Evolutionary conservation across 2,888 invertebrate genomes (phyloP).

Genomic region (Gasteruption jaculator): DNA sequence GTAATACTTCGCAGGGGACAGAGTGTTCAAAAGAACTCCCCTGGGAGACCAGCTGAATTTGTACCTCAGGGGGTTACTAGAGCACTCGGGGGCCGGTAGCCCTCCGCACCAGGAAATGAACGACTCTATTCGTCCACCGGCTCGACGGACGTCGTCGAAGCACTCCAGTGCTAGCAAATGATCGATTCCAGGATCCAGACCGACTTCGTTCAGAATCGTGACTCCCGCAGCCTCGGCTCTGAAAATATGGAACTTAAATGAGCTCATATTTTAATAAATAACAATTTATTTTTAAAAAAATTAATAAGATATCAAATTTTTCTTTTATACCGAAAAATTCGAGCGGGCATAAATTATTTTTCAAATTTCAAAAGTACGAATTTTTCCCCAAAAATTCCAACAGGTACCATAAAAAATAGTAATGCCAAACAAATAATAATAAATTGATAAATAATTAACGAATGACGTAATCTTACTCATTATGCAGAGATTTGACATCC

Average conservation of each 20-base stretch:
- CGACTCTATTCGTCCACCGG: slow-evolving; percentile 88
- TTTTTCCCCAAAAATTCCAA: too few species aligned
- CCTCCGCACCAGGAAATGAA: slow-evolving; percentile 98
- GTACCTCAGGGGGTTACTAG: slow-evolving; percentile 84
- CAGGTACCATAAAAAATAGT: neutral
- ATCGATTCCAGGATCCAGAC: slow-evolving; percentile 98
- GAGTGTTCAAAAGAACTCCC: slow-evolving; percentile 85
- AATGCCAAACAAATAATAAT: neutral
- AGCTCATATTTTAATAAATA: slow-evolving; percentile 1
- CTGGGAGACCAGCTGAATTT: slow-evolving; percentile 98
- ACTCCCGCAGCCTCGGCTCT: slow-evolving; percentile 86
- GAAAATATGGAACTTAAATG: slow-evolving; percentile 15
- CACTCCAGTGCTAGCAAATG: slow-evolving; percentile 96
- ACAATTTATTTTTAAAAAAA: slow-evolving; percentile 1
- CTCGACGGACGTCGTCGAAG: slow-evolving; percentile 85
- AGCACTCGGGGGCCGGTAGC: slow-evolving; percentile 93
- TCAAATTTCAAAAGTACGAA: too few species aligned
- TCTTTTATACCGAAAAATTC: too few species aligned
- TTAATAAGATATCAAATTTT: neutral
- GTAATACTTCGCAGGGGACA: slow-evolving; percentile 84
- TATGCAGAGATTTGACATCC: slow-evolving; percentile 74
- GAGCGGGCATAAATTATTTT: too few species aligned
- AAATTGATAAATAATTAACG: neutral
- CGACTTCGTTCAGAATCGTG: slow-evolving; percentile 93
- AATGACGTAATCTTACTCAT: slow-evolving; percentile 64